Conservation (phyloP, 1,140 invertebrate species). For the Ceratosolen solmsi region DNA sequence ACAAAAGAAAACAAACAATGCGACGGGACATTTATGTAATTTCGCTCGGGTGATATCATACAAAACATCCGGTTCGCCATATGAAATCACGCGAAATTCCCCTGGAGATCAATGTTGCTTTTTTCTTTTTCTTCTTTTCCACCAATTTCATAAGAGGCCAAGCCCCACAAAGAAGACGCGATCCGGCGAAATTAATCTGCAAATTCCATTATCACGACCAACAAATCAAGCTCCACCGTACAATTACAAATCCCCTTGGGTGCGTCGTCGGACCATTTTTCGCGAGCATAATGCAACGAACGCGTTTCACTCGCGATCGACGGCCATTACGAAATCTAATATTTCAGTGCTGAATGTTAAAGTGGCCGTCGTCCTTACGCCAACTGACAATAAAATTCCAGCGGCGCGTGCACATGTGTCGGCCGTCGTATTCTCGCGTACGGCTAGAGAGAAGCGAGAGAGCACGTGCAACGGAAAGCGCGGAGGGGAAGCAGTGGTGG, state of each 20-base stretch:
- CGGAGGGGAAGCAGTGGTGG: background rate
- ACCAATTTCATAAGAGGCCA: conserved; percentile 3
- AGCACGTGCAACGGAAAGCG: background rate
- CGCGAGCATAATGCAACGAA: background rate
- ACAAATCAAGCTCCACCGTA: background rate
- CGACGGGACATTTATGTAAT: conserved; percentile 3
- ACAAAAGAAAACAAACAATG: background rate
- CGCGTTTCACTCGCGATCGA: conserved; percentile 10
- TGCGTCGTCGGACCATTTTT: background rate
- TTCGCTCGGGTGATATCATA: background rate
- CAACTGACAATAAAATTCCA: conserved; percentile 33
- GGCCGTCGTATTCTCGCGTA: conserved; percentile 12
- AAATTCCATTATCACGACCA: conserved; percentile 1
- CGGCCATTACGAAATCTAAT: conserved; percentile 24
- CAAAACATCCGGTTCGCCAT: conserved; percentile 3
- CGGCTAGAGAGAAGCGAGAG: conserved; percentile 12
- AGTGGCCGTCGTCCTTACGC: conserved; percentile 11
- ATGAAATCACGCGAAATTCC: conserved; percentile 16
- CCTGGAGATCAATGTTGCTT: conserved; percentile 1
- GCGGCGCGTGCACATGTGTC: background rate
- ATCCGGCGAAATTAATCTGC: background rate
- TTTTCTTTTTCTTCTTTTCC: conserved; percentile 10
- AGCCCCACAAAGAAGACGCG: background rate
- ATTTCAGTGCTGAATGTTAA: conserved; percentile 25
- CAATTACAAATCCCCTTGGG: conserved; percentile 10